Base-by-base conservation (phyloP, 2,797 vertebrate genomes). In the Taeniopygia guttata region DNA sequence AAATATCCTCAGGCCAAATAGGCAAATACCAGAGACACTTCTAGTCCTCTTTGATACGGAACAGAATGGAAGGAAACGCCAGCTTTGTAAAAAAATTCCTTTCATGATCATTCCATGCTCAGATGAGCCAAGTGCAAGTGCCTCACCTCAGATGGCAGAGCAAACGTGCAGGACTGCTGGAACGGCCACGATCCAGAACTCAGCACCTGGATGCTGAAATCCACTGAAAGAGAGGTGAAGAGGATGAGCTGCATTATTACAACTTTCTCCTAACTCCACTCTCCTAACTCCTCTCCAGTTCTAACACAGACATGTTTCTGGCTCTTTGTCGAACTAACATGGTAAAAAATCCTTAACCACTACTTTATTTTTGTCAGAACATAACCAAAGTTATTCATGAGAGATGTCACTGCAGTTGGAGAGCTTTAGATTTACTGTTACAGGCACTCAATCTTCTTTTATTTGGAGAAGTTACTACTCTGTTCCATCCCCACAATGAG, bases 131-230 rank as follows among this genome's bases (percentile, higher is more conserved):
- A 40, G 11, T 5, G 23, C 18, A 30, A 42, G 43, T 2, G 4
- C 12, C 97, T 98, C 95, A 99, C 99, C 99, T 99, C 99, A 6
- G 99, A 99, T 0, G 99, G 99, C 95, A 99, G 96, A 91, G 99
- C 99, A 45, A 99, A 99, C 0, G 99, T 99, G 96, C 99, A 99
- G 49, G 99, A 99, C 97, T 99, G 99, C 97, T 99, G 99, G 94
- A 99, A 99, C 4, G 99, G 99, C 99, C 99, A 99, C 0, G 99
- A 99, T 13, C 99, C 99, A 0, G 99, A 99, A 87, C 99, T 99
- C 78, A 99, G 97, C 25, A 99, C 99, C 84, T 99, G 99, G 96
- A 99, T 99, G 59, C 99, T 99, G 97, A 99, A 99, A 97, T 99
- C 99, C 99, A 99, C 99, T 99, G 94, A 1, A 97, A 91, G 87